A percentile compares a stretch with the other conserved stretches of the same genome.
Conservation (phyloP, 1,140 invertebrate species). For the Megathymus violae region DNA sequence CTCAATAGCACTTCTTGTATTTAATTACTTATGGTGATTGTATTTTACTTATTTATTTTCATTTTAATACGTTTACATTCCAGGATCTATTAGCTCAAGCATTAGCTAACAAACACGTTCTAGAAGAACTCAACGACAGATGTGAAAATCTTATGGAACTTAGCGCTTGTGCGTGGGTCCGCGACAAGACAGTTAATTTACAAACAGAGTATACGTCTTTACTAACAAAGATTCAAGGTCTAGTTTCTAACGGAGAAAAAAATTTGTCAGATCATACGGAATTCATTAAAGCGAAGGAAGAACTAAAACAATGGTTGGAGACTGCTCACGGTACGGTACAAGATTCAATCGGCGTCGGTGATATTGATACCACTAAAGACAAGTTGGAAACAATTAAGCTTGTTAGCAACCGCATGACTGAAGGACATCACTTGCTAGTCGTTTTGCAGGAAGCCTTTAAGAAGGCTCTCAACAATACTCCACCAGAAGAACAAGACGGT, state of each 20-base stretch:
- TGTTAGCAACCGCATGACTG: conserved; percentile 90
- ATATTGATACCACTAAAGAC: conserved; percentile 90
- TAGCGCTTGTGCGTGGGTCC: conserved; percentile 91
- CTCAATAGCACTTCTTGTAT: too few relatives aligned
- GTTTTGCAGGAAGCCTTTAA: conserved; percentile 92
- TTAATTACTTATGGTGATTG: too few relatives aligned
- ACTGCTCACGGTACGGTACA: conserved; percentile 91
- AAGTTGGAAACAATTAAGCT: conserved; percentile 92
- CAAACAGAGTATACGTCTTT: conserved; percentile 92
- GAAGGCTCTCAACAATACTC: conserved; percentile 92
- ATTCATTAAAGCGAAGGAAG: conserved; percentile 92
- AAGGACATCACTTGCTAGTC: conserved; percentile 93
- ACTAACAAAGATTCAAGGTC: conserved; percentile 89
- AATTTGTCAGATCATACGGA: conserved; percentile 95
- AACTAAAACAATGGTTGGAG: conserved; percentile 92
- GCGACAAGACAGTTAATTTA: conserved; percentile 93
- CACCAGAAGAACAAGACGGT: conserved; percentile 91
- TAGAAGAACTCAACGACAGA: conserved; percentile 93
- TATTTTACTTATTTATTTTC: too few relatives aligned
- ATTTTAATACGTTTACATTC: too few relatives aligned
- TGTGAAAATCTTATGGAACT: conserved; percentile 94
- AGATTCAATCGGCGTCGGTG: conserved; percentile 92
- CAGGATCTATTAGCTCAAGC: conserved; percentile 90
- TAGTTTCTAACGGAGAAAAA: conserved; percentile 93
- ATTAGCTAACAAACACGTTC: conserved; percentile 88